Base-by-base conservation (phyloP, 2,797 vertebrate species). In the Sebastes iracundus region DNA sequence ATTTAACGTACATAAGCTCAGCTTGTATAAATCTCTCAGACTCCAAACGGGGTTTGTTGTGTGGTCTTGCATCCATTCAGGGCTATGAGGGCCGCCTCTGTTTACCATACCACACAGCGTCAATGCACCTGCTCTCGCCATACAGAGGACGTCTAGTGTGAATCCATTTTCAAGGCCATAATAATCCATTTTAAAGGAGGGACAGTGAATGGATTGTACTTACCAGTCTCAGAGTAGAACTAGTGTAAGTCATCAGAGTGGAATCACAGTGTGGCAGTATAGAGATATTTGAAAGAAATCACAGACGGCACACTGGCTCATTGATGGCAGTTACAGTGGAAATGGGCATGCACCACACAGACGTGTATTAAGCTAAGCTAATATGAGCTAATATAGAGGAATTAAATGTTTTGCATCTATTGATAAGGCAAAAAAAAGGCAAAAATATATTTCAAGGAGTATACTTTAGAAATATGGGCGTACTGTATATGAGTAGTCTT, bases 121-220 rank as follows among this genome's bases (percentile, higher is more conserved):
- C 27, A 64, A 53, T 42, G 73, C 69, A 81, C 65, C 85, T 72
- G 75, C n/a, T 30, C 77, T 78, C 46, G 53, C 59, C 49, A 30
- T 67, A 73, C 60, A 82, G 70, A 77, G 67, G 49, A 59, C 16
- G 7, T 22, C 58, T 59, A 65, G 74, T 80, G 52, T 74, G 49
- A 55, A 79, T 92, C 64, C 66, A 87, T 86, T 80, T 91, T 77
- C 30, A 77, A 71, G 33, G 74, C 52, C 75, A 82, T 88, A 85
- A 87, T 88, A 75, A 82, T 84, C 42, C 73, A 79, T 83, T 87
- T 77, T 55, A 65, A 80, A 61, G 62, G 35, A 80, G 32, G 61
- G 72, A 90, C 73, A 92, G 78, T 58, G 74, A 74, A 13, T 55
- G 55, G 42, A 66, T 84, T 92, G 85, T 90, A 76, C 27, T n/a